These are phyloP conservation scores for Clangula hyemalis DNA, from an alignment of 2,797 vertebrate species.

Conservation along the genomic window DNA sequence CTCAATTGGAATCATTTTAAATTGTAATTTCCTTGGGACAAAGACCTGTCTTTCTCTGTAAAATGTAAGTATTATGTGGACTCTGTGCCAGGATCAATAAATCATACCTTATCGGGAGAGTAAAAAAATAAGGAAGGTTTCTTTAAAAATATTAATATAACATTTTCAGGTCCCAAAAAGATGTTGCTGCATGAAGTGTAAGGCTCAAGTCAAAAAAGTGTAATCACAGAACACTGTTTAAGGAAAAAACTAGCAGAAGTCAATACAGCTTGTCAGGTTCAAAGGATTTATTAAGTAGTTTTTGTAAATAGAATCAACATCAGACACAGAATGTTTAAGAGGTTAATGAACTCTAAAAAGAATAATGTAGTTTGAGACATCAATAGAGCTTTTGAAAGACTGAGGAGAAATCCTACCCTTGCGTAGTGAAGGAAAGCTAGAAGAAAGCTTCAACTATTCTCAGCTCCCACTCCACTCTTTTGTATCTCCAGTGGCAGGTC, in stretches of 20 bases:
- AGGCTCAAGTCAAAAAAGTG: not conserved
- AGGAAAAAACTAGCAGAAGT: not conserved
- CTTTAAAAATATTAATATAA: not conserved
- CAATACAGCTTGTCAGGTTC: not conserved
- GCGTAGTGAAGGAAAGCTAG: not conserved
- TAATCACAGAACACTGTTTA: not conserved
- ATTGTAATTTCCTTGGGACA: not conserved
- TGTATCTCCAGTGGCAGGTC: not conserved
- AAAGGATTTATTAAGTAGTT: not conserved
- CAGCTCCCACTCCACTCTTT: not conserved
- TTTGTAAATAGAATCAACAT: not conserved
- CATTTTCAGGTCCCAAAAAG: not conserved
- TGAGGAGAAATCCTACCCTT: not conserved
- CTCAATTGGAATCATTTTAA: not conserved
- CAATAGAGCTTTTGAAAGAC: not conserved
- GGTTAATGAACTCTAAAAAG: not conserved
- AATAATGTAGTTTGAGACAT: not conserved
- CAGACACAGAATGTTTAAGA: not conserved
- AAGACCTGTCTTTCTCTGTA: not conserved
- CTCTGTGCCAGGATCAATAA: not conserved
- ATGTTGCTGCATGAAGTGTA: not conserved
- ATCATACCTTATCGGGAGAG: not conserved
- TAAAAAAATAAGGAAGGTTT: not conserved
- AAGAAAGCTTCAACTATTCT: not conserved
- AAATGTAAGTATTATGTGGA: not conserved